phyloP scores from a whole-genome alignment of 2,113 vertebrate genomes.

The Vanacampus margaritifer region DNA sequence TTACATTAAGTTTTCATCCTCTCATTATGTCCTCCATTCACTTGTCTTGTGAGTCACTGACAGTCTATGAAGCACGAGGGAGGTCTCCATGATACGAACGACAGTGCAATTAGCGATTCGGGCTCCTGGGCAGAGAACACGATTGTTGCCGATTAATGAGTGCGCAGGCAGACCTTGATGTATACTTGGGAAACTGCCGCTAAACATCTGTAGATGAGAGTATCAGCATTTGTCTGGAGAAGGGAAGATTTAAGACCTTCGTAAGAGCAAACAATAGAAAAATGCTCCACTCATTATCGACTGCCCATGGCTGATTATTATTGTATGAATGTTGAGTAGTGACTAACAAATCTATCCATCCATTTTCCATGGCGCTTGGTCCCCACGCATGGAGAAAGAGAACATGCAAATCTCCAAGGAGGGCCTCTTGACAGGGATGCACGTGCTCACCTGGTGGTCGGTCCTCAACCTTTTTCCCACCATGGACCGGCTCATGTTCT shows the following conservation, averaged over 20 bases:
- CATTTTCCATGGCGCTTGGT: too few relatives aligned
- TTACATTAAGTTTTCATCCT: neutral
- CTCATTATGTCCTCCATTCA: conserved; percentile 9
- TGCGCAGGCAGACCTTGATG: conserved; percentile 55
- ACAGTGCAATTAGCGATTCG: conserved; percentile 74
- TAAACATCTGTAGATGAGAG: neutral
- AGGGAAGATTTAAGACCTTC: neutral
- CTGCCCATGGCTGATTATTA: conserved; percentile 13
- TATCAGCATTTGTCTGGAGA: neutral
- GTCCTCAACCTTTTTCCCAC: too few relatives aligned
- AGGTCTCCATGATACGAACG: conserved; percentile 69
- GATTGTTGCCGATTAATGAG: conserved; percentile 72
- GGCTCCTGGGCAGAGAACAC: conserved; percentile 64
- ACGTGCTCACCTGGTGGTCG: too few relatives aligned
- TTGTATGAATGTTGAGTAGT: conserved; percentile 19
- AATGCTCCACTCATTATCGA: conserved; percentile 21
- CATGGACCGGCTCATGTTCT: too few relatives aligned
- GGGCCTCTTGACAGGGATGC: too few relatives aligned
- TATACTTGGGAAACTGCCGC: too few relatives aligned
- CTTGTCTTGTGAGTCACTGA: conserved; percentile 17
- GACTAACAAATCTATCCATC: neutral
- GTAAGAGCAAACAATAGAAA: neutral
- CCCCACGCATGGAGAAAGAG: too few relatives aligned
- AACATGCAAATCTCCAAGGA: too few relatives aligned
- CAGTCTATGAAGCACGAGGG: conserved; percentile 51